Evolutionary conservation across 1,140 invertebrate species (phyloP), one percentile per base, ranked within the genome.

Genomic region (Oryctes rhinoceros): DNA sequence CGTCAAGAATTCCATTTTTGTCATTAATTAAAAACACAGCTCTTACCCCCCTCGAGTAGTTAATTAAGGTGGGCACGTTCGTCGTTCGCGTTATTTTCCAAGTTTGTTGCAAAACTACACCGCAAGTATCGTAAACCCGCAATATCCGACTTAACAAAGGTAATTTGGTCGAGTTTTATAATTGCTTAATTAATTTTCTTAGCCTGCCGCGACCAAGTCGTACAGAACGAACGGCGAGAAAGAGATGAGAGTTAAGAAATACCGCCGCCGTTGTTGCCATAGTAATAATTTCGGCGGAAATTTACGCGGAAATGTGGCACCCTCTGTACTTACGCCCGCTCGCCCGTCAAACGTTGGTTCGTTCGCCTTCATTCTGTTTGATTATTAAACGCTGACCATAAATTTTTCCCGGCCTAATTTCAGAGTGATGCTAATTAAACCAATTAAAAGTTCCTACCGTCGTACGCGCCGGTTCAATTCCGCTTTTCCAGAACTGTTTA

Each of bases 131-230:
- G 76, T 78, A 78, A 78, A 78, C 76, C 76, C 48, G 48, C 76
- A 78, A 78, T 78, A 78, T 78, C 76, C 76, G 76, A 20, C 48
- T 53, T 37, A 78, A 53, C 76, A 78, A 78, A 48, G 76, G 76
- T 53, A 78, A 78, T 78, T 78, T 78, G 44, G 49, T 2, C 18
- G 76, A 59, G 47, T 78, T 78, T 78, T 78, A 49, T 78, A 78
- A 78, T 78, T 78, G 49, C 76, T 53, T 78, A 78, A 78, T 78
- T 78, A 78, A 78, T 78, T 78, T 78, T 78, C 76, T 59, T 18
- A 37, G 49, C 49, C 18, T 53, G 49, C 49, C 13, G 49, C 49
- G 39, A 44, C 49, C 49, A 18, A 53, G 13, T 53, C 11, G 13
- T 13, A 18, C 49, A 53, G 49, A 53, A 53, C 49, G 11, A 18